Percentiles rank a stretch among this genome's conserved stretches.
Evolutionary conservation across 1,140 invertebrate species (phyloP).

Genomic region (Rhopalosiphum maidis): DNA sequence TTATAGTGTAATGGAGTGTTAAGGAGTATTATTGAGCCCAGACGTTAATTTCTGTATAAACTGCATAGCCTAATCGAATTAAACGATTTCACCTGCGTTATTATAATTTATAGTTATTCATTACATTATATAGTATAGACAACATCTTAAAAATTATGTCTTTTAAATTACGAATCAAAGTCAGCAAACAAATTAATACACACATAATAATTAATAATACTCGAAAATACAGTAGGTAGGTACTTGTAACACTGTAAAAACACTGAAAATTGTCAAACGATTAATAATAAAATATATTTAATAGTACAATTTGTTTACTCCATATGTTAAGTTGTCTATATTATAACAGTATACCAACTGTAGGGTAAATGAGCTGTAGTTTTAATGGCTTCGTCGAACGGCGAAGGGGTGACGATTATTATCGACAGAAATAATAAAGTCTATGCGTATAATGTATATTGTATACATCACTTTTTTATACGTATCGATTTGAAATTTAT

Average conservation of each 20-base stretch:
- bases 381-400: neutral
- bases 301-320: neutral
- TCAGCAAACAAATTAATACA: neutral
- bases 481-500: neutral
- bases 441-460: neutral
- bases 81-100: neutral
- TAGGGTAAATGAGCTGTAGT: neutral
- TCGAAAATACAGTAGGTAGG: neutral
- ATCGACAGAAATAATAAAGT: slow-evolving; percentile 6
- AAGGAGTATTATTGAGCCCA: neutral
- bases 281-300: neutral
- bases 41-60: neutral
- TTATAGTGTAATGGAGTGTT: neutral
- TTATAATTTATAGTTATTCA: neutral
- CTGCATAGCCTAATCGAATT: neutral
- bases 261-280: neutral
- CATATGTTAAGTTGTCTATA: neutral
- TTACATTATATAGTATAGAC: too few relatives aligned
- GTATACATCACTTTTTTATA: neutral
- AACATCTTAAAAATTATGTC: neutral
- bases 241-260: neutral
- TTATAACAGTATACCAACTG: neutral
- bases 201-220: neutral
- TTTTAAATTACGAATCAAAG: neutral
- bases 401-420: neutral